These are phyloP conservation scores for Uropetala carovei DNA, from an alignment of 2,888 invertebrate genomes.

Conservation along the genomic window DNA sequence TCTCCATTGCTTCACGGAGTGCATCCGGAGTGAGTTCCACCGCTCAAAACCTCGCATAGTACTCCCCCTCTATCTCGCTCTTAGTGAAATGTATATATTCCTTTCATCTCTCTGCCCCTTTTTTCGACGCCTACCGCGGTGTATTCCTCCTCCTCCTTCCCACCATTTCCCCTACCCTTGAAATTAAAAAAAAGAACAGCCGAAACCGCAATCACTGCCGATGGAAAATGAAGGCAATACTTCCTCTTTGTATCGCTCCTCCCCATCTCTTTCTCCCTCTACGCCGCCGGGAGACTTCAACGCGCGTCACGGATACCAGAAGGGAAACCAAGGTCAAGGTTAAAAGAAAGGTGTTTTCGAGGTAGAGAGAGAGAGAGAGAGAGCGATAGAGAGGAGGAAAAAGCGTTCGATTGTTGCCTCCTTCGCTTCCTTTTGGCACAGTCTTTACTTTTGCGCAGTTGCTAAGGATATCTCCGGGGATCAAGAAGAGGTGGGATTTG, in stretches of 20 bases:
- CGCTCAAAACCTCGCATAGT: too few relatives aligned
- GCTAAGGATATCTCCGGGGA: neutral
- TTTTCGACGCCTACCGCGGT: neutral
- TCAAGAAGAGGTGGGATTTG: neutral
- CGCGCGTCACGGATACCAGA: constrained; percentile 24
- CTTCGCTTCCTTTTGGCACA: constrained; percentile 6
- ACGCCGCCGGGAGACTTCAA: neutral
- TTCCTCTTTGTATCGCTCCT: neutral
- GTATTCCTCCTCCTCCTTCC: neutral
- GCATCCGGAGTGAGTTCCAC: too few relatives aligned
- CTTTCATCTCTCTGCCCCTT: too few relatives aligned
- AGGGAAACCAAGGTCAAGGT: constrained; percentile 32
- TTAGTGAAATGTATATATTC: too few relatives aligned
- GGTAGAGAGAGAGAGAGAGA: neutral
- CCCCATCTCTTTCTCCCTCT: neutral
- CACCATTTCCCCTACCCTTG: neutral
- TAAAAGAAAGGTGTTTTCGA: constrained; percentile 35
- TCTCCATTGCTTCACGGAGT: too few relatives aligned
- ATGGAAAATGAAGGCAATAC: constrained; percentile 20
- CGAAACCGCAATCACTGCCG: constrained; percentile 24
- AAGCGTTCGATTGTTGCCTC: neutral
- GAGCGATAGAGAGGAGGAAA: neutral
- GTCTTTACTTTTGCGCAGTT: constrained; percentile 13
- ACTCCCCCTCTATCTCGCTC: too few relatives aligned
- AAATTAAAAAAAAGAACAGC: neutral